A percentile compares a stretch with the other conserved stretches of the same genome.
Evolutionary conservation across 2,797 vertebrate genomes (phyloP).

Genomic region (Gallinago nigripennis): DNA sequence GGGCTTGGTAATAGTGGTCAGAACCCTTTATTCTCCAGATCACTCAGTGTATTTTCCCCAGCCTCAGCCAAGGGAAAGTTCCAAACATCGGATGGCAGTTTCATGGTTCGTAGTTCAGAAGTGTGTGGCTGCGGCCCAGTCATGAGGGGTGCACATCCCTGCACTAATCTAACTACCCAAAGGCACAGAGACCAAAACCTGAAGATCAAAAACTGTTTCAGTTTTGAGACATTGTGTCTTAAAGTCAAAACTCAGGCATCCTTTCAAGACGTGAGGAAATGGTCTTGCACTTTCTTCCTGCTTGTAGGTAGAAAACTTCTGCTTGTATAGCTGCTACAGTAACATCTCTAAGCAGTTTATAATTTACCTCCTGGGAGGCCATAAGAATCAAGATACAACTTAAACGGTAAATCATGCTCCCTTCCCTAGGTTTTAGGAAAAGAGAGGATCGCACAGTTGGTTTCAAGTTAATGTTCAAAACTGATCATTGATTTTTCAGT

Average conservation of each 20-base stretch:
- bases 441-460: fast-evolving
- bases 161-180: background rate
- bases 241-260: background rate
- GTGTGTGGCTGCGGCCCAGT: background rate
- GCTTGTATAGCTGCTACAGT: background rate
- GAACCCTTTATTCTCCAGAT: background rate
- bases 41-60: background rate
- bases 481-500: background rate
- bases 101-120: background rate
- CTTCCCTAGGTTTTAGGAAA: background rate
- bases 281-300: background rate
- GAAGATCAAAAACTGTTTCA: background rate
- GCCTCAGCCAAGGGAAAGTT: background rate
- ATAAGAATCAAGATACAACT: background rate
- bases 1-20: background rate
- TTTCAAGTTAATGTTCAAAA: background rate
- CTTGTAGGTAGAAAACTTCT: background rate
- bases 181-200: background rate
- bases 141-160: background rate
- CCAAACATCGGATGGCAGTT: background rate
- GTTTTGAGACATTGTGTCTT: background rate
- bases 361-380: background rate
- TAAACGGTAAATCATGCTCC: background rate
- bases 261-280: background rate
- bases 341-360: background rate